Base-by-base conservation (phyloP, 2,888 invertebrate species). In the Brachycybe producta region DNA sequence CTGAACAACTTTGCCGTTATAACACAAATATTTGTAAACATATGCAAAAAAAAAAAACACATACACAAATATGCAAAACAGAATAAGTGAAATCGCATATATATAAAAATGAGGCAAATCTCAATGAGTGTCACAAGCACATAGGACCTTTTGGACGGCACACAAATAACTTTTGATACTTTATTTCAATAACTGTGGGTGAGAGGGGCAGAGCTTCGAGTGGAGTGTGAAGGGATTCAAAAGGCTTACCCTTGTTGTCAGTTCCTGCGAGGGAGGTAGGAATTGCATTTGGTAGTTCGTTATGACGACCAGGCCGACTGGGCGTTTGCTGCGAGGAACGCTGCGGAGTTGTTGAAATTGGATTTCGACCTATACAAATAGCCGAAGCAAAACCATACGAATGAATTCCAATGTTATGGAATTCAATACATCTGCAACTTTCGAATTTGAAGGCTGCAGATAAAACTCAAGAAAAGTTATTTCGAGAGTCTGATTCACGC, bases 211-310 rank as follows among this genome's bases (percentile, higher is more conserved):
- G 35, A 48, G 48, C 48, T 48, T 34, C 17, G 23, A 30, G 46
- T 21, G 24, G 30, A 40, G 13, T 11, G 13, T 30, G 30, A 13
- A 30, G 13, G 8, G 30, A 30, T 19, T 11, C 34, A 19, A 27
- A 36, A 49, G 49, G 52, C 54, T 54, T 49, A 54, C 54, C 52
- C 49, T 54, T 54, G 15, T 53, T 40, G 28, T 52, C 52, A 36
- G 49, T 54, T 36, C 53, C 54, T 24, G 54, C 52, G 40, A 52
- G 30, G 15, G 54, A 46, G 15, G 54, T 54, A 49, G 52, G 54
- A 30, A 49, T 52, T 21, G 52, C 44, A 30, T 54, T 54, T 35
- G 44, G 34, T 11, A 52, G 21, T 4, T 46, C 51, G 30, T 54
- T 52, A 24, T 54, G 52, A 19, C 54, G 52, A 23, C 54, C 54